Conservation (phyloP, 1,140 invertebrate species). For the Dysdera silvatica region DNA sequence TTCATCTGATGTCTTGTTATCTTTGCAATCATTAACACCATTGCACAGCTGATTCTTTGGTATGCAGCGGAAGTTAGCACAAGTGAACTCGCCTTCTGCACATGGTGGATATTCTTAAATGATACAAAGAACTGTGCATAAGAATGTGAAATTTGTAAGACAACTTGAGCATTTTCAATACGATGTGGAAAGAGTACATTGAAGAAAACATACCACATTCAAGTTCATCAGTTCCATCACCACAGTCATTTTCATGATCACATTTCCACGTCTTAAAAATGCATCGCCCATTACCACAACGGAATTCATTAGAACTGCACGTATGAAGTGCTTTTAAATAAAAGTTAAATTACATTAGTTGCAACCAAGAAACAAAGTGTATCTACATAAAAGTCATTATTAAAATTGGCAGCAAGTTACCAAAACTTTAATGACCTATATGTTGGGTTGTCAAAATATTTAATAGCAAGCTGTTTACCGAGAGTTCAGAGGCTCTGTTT, state of each 20-base stretch:
- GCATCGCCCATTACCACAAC: conserved; percentile 87
- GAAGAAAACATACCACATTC: conserved; percentile 55
- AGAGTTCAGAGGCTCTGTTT: no score
- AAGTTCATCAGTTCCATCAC: conserved; percentile 81
- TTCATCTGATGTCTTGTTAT: conserved; percentile 83
- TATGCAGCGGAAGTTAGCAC: conserved; percentile 81
- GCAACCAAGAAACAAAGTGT: no score
- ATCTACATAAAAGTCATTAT: no score
- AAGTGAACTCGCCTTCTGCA: conserved; percentile 86
- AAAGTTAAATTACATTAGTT: no score
- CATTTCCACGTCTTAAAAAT: conserved; percentile 93
- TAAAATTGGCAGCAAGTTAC: no score
- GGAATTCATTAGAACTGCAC: conserved; percentile 83
- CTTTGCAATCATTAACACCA: conserved; percentile 89
- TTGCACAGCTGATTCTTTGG: conserved; percentile 78
- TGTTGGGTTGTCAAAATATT: no score
- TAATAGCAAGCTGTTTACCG: no score
- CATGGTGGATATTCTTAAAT: conserved; percentile 68
- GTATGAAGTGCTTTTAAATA: conserved; percentile 82
- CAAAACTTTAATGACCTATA: no score
- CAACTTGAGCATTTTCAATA: not conserved
- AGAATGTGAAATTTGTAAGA: not conserved
- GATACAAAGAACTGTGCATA: not conserved
- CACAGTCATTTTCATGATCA: conserved; percentile 90
- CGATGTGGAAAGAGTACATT: not conserved